Conservation (phyloP, 2,888 invertebrate species). For the Cotesia congregata region DNA sequence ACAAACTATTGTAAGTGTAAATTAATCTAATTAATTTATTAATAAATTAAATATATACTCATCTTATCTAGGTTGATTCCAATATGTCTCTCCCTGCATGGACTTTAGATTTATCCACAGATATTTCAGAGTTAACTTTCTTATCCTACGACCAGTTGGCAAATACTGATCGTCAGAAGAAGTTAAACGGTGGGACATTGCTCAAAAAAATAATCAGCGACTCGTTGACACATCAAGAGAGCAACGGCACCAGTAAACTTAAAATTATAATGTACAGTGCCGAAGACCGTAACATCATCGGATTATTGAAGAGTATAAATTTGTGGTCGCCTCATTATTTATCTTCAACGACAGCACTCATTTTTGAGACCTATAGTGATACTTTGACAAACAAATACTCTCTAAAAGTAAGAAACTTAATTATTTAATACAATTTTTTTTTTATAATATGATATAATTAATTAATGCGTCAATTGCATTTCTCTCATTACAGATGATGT, state of each 20-base stretch:
- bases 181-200: slow-evolving; percentile 73
- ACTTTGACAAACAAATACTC: slow-evolving; percentile 48
- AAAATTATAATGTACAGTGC: slow-evolving; percentile 62
- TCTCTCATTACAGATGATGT: background rate
- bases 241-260: slow-evolving; percentile 30
- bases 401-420: slow-evolving; percentile 55
- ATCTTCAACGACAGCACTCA: slow-evolving; percentile 57
- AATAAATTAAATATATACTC: background rate
- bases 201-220: slow-evolving; percentile 56
- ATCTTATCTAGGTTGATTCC: slow-evolving; percentile 33
- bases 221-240: slow-evolving; percentile 41
- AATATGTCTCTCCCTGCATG: slow-evolving; percentile 58
- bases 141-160: slow-evolving; percentile 61
- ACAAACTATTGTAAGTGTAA: background rate
- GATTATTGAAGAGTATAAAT: slow-evolving; percentile 57
- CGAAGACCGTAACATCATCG: slow-evolving; percentile 60
- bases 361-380: slow-evolving; percentile 58
- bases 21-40: background rate
- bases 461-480: background rate
- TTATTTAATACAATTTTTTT: background rate
- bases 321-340: slow-evolving; percentile 61
- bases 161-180: slow-evolving; percentile 71
- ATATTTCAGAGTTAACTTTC: slow-evolving; percentile 44
- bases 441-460: background rate
- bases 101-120: slow-evolving; percentile 71